These are phyloP conservation scores for Notoglanidium macrostoma DNA, from an alignment of 2,797 vertebrate genomes.

Conservation along the genomic window DNA sequence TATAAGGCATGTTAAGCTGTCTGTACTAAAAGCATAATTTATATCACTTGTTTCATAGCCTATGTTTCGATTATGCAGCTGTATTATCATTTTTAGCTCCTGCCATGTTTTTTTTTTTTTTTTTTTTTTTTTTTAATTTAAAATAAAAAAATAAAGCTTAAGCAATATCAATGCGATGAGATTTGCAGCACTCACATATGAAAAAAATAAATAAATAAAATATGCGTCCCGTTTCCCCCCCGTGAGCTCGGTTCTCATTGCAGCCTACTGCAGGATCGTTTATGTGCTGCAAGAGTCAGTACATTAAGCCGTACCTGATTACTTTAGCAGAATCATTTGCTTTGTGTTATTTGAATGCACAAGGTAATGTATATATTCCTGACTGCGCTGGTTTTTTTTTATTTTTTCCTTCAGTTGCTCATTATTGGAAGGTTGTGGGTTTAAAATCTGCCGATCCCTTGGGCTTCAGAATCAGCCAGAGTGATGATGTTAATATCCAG, in stretches of 20 bases:
- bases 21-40: neutral
- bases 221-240: neutral
- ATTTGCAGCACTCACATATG: neutral
- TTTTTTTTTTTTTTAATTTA: neutral
- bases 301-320: constrained; percentile 28
- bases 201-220: too few species aligned
- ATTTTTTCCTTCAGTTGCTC: neutral
- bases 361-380: constrained; percentile 7
- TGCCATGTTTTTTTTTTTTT: neutral
- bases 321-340: neutral
- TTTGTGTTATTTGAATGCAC: constrained; percentile 1
- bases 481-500: neutral
- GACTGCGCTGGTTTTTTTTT: neutral
- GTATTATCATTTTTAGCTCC: neutral
- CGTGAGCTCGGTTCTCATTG: neutral
- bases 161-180: too few species aligned
- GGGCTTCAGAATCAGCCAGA: neutral
- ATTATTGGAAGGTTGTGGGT: neutral
- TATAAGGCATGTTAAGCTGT: neutral
- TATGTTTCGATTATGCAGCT: neutral
- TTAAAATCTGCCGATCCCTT: neutral
- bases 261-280: neutral
- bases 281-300: neutral
- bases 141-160: neutral
- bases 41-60: neutral